Percentiles rank a stretch among this genome's conserved stretches.
phyloP scores from a whole-genome alignment of 2,888 invertebrate species.

The Drosophila maculinotata region DNA sequence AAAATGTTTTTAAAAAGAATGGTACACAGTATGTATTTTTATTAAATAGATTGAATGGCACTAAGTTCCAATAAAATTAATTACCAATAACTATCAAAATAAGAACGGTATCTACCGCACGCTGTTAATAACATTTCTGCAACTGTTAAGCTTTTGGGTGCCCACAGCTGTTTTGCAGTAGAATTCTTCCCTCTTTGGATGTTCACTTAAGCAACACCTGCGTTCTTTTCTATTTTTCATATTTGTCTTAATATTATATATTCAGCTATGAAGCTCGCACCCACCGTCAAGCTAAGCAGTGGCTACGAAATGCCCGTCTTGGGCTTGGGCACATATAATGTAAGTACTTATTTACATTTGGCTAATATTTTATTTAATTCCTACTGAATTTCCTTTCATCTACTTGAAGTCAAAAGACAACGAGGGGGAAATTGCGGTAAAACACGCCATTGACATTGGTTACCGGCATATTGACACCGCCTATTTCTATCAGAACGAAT shows the following conservation, averaged over 20 bases:
- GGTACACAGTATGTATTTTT: too few relatives aligned
- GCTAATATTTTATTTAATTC: neutral
- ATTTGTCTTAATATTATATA: neutral
- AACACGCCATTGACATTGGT: slow-evolving; percentile 90
- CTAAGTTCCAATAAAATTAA: too few relatives aligned
- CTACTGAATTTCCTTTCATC: slow-evolving; percentile 3
- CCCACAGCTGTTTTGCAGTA: neutral
- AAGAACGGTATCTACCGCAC: slow-evolving; percentile 10
- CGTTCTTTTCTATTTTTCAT: too few relatives aligned
- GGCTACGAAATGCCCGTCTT: slow-evolving; percentile 87
- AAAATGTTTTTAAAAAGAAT: too few relatives aligned
- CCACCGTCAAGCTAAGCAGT: slow-evolving; percentile 86
- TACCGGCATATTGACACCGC: slow-evolving; percentile 90
- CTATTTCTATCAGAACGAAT: slow-evolving; percentile 89
- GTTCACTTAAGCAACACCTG: neutral
- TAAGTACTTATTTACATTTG: slow-evolving; percentile 70
- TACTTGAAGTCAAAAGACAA: slow-evolving; percentile 88
- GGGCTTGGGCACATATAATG: slow-evolving; percentile 88
- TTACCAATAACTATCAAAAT: too few relatives aligned
- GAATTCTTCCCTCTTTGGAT: neutral
- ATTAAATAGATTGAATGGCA: too few relatives aligned
- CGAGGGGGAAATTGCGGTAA: slow-evolving; percentile 88
- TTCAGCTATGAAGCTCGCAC: slow-evolving; percentile 68
- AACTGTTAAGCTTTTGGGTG: neutral
- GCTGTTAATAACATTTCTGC: slow-evolving; percentile 13